Evolutionary conservation across 2,797 vertebrate species (phyloP).

Genomic region (Chaunax sp.): DNA sequence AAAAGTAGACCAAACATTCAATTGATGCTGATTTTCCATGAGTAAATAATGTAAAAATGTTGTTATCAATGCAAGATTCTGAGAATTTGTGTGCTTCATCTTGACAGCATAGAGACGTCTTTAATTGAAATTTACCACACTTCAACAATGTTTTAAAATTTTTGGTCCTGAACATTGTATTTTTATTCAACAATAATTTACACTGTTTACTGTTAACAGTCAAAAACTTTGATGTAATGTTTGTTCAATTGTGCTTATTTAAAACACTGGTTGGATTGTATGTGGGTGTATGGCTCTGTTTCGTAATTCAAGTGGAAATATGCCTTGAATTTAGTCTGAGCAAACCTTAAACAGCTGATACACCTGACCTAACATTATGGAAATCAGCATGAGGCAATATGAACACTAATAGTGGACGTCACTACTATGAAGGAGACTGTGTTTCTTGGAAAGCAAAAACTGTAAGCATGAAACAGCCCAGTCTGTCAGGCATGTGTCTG

Average conservation of each 20-base stretch:
- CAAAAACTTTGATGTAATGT: too few relatives aligned
- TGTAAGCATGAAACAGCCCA: constrained; percentile 69
- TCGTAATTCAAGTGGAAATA: constrained; percentile 40
- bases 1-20: too few relatives aligned
- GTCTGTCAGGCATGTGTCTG: constrained; percentile 76
- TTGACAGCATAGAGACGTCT: too few relatives aligned
- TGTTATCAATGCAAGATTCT: too few relatives aligned
- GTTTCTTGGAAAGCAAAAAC: constrained; percentile 74
- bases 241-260: not conserved
- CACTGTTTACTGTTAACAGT: too few relatives aligned
- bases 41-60: too few relatives aligned
- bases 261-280: constrained; percentile 1
- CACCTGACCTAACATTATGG: constrained; percentile 44
- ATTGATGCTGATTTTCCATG: too few relatives aligned
- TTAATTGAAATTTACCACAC: too few relatives aligned
- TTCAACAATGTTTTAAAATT: too few relatives aligned
- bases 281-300: not conserved
- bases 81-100: too few relatives aligned
- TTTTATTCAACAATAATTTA: too few relatives aligned
- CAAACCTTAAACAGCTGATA: constrained; percentile 47
- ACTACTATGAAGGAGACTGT: constrained; percentile 73
- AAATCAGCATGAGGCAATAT: constrained; percentile 62
- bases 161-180: too few relatives aligned
- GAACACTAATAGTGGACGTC: constrained; percentile 66
- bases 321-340: constrained; percentile 31